Conservation (phyloP, 2,888 invertebrate species). For the Pristionchus exspectatus region DNA sequence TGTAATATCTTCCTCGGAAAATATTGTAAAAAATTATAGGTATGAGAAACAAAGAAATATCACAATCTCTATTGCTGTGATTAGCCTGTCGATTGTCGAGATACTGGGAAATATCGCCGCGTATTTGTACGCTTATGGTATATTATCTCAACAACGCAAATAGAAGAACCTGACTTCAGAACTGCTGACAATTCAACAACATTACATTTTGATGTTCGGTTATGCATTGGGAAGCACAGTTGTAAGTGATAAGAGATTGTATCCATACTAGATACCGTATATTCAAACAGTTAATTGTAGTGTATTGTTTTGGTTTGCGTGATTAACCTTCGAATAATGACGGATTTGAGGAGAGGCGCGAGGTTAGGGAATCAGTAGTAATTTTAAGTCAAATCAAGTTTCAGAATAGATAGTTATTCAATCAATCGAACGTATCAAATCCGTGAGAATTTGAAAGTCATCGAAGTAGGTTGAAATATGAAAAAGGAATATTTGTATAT, state of each 20-base stretch:
- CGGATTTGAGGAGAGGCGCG: background rate
- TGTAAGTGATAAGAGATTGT: background rate
- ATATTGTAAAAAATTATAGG: background rate
- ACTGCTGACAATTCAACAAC: background rate
- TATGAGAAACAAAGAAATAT: background rate
- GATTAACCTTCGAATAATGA: background rate
- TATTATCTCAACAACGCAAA: background rate
- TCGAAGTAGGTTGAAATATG: background rate
- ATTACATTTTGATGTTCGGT: background rate
- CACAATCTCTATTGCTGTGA: background rate
- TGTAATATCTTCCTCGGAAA: background rate
- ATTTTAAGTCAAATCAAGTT: background rate
- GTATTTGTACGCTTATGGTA: background rate
- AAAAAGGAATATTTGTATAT: background rate
- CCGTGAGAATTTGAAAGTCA: background rate
- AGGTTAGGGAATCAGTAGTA: background rate
- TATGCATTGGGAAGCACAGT: background rate
- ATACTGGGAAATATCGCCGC: background rate
- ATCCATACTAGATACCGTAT: too few species aligned
- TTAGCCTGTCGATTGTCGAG: background rate
- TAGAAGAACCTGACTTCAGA: background rate
- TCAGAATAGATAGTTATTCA: constrained; percentile 5
- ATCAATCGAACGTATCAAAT: constrained; percentile 1
- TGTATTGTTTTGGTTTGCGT: background rate
- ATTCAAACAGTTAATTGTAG: background rate